A percentile compares a stretch with the other conserved stretches of the same genome.
Evolutionary conservation across 1,140 invertebrate species (phyloP).

Genomic region (Euschistus heros): DNA sequence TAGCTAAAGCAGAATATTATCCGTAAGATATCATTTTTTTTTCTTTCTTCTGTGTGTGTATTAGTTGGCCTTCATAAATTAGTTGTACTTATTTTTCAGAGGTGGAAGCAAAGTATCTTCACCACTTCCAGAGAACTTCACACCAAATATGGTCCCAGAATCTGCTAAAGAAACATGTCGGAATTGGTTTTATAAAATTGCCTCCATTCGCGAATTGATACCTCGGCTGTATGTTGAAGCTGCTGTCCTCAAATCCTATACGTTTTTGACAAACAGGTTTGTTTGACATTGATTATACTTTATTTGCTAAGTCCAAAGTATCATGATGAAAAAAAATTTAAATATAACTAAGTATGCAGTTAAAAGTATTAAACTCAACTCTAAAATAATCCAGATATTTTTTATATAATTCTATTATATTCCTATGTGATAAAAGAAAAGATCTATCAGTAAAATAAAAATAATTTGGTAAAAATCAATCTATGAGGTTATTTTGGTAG

Average conservation of each 20-base stretch:
- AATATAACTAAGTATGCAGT: too few relatives aligned
- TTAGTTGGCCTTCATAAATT: background rate
- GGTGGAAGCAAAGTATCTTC: constrained; percentile 41
- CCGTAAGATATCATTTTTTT: constrained; percentile 26
- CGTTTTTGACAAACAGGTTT: constrained; percentile 60
- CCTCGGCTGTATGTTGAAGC: constrained; percentile 92
- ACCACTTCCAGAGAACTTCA: constrained; percentile 55
- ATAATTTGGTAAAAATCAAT: too few relatives aligned
- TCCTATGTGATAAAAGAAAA: too few relatives aligned
- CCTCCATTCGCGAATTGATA: constrained; percentile 88
- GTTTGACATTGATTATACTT: too few relatives aligned
- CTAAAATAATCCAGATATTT: too few relatives aligned
- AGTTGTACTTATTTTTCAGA: constrained; percentile 33
- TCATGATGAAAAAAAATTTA: too few relatives aligned
- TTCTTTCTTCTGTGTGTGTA: background rate
- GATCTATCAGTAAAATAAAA: too few relatives aligned
- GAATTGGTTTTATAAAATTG: constrained; percentile 99
- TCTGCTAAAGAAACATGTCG: constrained; percentile 89
- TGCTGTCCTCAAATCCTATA: constrained; percentile 83
- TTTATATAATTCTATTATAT: too few relatives aligned
- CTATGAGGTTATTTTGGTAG: too few relatives aligned
- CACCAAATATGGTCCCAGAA: constrained; percentile 68
- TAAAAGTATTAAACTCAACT: too few relatives aligned
- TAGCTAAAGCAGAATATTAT: constrained; percentile 60
- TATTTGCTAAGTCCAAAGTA: too few relatives aligned